A percentile compares a stretch with the other conserved stretches of the same genome.
Conservation (phyloP, 1,140 invertebrate species). For the Drosophila kikkawai region DNA sequence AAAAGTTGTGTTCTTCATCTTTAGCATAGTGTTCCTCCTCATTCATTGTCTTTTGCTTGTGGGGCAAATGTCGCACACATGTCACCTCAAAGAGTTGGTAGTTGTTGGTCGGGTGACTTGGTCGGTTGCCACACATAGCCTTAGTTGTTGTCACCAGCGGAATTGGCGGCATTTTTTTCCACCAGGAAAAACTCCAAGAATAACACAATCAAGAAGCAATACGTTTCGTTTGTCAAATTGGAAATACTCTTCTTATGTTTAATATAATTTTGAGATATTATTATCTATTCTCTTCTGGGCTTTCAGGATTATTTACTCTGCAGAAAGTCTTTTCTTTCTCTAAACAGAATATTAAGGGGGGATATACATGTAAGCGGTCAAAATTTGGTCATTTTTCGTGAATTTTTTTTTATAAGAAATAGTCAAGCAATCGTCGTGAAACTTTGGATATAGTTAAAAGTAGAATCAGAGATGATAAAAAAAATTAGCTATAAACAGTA, state of each 20-base stretch:
- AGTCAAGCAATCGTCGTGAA: too few species aligned
- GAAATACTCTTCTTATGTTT: neutral
- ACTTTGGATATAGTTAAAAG: too few species aligned
- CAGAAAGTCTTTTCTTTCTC: too few species aligned
- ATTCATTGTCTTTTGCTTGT: constrained; percentile 51
- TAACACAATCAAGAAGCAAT: constrained; percentile 7
- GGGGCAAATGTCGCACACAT: constrained; percentile 76
- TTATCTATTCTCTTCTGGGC: neutral
- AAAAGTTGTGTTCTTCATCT: constrained; percentile 39
- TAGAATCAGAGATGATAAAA: too few species aligned
- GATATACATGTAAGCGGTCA: too few species aligned
- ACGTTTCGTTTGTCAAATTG: neutral
- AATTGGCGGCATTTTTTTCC: constrained; percentile 76
- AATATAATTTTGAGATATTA: too few species aligned
- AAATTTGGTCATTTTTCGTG: too few species aligned
- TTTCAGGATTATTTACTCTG: neutral
- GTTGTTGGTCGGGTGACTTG: constrained; percentile 28
- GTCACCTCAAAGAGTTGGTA: constrained; percentile 52
- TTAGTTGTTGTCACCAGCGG: constrained; percentile 55
- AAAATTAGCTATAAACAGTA: too few species aligned
- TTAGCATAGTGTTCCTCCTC: constrained; percentile 20
- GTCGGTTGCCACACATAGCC: constrained; percentile 61
- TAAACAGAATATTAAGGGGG: neutral
- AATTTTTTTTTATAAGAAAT: too few species aligned
- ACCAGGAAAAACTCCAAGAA: constrained; percentile 37